These are phyloP conservation scores for Psilopogon haemacephalus DNA, from an alignment of 2,113 vertebrate species.

Conservation along the genomic window DNA sequence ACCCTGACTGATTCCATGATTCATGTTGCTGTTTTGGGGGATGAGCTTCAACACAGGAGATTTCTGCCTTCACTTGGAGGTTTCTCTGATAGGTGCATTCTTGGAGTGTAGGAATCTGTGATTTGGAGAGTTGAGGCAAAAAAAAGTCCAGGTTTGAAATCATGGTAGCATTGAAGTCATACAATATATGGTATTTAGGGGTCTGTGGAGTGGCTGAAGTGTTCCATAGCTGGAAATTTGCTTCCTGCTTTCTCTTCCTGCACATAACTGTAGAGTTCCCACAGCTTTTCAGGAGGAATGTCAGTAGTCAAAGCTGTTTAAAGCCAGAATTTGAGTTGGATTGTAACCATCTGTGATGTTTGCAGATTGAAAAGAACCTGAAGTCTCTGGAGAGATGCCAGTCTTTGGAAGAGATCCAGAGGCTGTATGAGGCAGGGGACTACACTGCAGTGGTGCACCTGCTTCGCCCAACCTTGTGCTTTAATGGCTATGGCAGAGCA, in stretches of 20 bases:
- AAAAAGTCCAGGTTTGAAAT: background rate
- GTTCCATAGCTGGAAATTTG: background rate
- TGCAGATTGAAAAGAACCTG: slow-evolving; percentile 93
- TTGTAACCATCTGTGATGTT: background rate
- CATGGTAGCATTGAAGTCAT: background rate
- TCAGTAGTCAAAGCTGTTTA: background rate
- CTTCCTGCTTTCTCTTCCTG: background rate
- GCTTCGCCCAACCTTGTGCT: slow-evolving; percentile 88
- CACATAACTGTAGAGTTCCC: background rate
- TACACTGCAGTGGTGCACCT: slow-evolving; percentile 89
- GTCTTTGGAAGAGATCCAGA: slow-evolving; percentile 96
- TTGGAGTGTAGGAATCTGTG: background rate
- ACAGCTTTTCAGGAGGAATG: background rate
- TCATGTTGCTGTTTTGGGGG: background rate
- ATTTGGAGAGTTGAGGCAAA: background rate
- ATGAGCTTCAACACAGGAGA: background rate
- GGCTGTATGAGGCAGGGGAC: slow-evolving; percentile 89
- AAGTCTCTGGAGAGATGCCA: slow-evolving; percentile 97
- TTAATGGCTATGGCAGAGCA: slow-evolving; percentile 77
- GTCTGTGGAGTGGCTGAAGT: background rate
- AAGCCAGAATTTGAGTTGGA: background rate
- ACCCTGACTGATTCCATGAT: too few species aligned
- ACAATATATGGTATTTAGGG: background rate
- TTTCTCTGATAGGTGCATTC: background rate
- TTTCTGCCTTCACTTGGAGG: background rate